Conservation (phyloP, 2,113 vertebrate species). For the Equus przewalskii region DNA sequence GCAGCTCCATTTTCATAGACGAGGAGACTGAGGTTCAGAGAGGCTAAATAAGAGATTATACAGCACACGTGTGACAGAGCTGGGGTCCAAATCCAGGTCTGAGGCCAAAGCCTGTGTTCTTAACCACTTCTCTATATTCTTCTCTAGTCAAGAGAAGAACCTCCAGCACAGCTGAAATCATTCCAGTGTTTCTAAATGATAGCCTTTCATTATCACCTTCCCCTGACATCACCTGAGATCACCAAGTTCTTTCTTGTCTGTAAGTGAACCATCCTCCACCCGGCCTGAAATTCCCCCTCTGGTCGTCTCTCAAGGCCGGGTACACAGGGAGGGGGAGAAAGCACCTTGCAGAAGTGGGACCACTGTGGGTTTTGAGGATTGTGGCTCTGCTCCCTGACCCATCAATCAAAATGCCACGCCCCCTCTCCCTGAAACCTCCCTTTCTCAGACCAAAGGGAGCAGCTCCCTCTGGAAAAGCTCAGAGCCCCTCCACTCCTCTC, state of each 20-base stretch:
- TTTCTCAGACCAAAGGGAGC: neutral
- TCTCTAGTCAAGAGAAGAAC: too few relatives aligned
- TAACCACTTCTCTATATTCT: neutral
- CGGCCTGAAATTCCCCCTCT: neutral
- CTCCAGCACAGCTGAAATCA: neutral
- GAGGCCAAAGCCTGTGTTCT: neutral
- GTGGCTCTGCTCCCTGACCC: neutral
- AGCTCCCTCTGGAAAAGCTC: neutral
- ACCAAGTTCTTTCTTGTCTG: neutral
- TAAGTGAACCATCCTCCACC: neutral
- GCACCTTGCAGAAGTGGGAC: neutral
- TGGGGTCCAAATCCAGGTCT: neutral
- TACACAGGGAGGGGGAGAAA: neutral
- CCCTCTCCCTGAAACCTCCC: neutral
- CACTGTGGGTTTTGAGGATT: neutral
- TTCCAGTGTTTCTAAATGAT: neutral
- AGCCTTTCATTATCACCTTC: neutral
- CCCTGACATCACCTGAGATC: neutral
- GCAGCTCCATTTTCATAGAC: neutral
- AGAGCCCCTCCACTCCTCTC: too few relatives aligned
- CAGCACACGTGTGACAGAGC: too few relatives aligned
- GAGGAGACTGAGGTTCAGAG: neutral
- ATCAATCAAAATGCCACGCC: neutral
- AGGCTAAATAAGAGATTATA: neutral
- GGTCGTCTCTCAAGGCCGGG: neutral